These are phyloP conservation scores for Pipra filicauda DNA, from an alignment of 2,113 vertebrate species.

Conservation along the genomic window DNA sequence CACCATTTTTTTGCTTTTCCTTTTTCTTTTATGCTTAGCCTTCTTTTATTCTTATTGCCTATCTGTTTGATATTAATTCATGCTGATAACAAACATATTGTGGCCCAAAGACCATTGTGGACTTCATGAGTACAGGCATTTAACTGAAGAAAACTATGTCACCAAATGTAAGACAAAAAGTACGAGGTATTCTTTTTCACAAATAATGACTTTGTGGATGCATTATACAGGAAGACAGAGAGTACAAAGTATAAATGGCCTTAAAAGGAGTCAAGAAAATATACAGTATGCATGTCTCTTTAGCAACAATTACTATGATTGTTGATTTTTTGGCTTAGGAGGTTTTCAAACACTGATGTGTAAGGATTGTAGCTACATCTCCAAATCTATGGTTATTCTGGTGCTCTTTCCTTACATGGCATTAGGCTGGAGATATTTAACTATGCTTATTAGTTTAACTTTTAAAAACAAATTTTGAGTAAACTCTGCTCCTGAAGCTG, in stretches of 20 bases:
- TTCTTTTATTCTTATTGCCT: background rate
- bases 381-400: background rate
- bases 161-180: background rate
- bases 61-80: background rate
- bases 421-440: background rate
- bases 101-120: background rate
- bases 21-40: background rate
- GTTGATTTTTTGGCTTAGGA: background rate
- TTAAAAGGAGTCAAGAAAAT: background rate
- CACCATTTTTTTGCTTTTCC: background rate
- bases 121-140: background rate
- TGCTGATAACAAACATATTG: background rate
- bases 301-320: background rate
- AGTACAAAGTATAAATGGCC: background rate
- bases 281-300: fast-evolving
- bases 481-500: background rate
- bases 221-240: background rate
- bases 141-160: background rate
- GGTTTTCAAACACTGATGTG: background rate
- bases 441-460: background rate
- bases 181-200: background rate
- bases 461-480: background rate
- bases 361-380: background rate
- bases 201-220: background rate
- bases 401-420: background rate